Percentiles rank a stretch among this genome's conserved stretches.
phyloP scores from a whole-genome alignment of 2,113 vertebrate genomes.

The Hystrix cristata region DNA sequence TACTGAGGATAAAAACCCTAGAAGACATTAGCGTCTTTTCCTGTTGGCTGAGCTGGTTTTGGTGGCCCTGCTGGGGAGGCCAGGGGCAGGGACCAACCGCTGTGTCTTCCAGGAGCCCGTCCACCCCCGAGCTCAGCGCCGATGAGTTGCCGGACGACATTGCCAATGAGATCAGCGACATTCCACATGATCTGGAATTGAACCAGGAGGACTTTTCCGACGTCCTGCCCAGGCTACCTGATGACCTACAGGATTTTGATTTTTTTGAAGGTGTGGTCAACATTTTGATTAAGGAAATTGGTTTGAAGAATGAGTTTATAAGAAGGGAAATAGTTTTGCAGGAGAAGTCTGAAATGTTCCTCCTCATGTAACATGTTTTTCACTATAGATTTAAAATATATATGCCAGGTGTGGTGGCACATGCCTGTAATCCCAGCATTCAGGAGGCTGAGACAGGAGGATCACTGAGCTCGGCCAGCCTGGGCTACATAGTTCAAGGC shows the following conservation, averaged over 20 bases:
- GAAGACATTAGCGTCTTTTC: background rate
- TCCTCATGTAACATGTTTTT: background rate
- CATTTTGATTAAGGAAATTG: constrained; percentile 48
- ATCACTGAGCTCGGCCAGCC: too few species aligned
- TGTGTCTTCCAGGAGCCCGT: constrained; percentile 92
- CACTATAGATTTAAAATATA: background rate
- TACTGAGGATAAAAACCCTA: background rate
- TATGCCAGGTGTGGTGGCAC: too few species aligned
- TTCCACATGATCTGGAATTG: constrained; percentile 98
- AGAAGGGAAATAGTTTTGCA: constrained; percentile 45
- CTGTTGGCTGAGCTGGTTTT: background rate
- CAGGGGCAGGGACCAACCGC: accelerated
- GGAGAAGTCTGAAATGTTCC: background rate
- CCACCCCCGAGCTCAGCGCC: constrained; percentile 97
- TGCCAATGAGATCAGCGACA: constrained; percentile 99
- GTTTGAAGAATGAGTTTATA: constrained; percentile 60
- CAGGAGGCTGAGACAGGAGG: too few species aligned
- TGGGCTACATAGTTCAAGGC: too few species aligned
- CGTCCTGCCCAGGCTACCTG: constrained; percentile 96
- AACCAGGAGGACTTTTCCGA: constrained; percentile 99
- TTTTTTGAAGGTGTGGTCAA: constrained; percentile 96
- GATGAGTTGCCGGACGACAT: constrained; percentile 99
- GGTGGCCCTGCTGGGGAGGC: background rate
- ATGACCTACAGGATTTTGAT: constrained; percentile 99
- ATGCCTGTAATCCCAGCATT: too few species aligned